phyloP scores from a whole-genome alignment of 2,888 invertebrate genomes.

The Pterobdella sp. region DNA sequence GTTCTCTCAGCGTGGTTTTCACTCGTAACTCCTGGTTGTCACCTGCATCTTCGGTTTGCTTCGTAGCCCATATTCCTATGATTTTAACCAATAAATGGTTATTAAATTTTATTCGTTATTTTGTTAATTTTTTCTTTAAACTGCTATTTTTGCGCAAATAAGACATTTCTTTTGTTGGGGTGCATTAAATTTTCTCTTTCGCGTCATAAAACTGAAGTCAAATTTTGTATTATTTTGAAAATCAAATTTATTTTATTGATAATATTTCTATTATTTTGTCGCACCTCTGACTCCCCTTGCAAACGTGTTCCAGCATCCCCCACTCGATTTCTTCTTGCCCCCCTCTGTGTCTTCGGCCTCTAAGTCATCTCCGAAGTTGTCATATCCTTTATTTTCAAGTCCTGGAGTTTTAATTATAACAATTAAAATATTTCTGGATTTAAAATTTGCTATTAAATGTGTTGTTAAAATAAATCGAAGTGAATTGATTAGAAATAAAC shows the following conservation, averaged over 20 bases:
- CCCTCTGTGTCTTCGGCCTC: background rate
- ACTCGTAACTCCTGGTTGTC: conserved; percentile 49
- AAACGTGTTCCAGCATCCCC: conserved; percentile 3
- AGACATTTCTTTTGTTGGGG: no score
- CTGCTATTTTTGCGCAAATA: background rate
- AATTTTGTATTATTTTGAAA: no score
- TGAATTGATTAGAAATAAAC: no score
- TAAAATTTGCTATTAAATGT: background rate
- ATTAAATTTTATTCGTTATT: background rate
- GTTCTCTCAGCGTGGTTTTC: conserved; percentile 51
- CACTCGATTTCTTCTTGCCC: background rate
- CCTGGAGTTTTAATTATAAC: background rate
- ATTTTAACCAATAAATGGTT: background rate
- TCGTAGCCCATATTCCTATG: conserved; percentile 47
- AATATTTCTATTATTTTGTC: no score
- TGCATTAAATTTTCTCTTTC: no score
- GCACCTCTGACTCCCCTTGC: conserved; percentile 7
- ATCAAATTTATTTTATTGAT: no score
- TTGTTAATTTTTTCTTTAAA: background rate
- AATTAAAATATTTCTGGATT: background rate
- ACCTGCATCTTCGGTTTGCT: conserved; percentile 50
- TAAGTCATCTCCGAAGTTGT: background rate
- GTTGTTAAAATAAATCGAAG: no score
- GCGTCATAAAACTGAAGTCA: no score
- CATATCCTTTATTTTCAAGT: background rate